Evolutionary conservation across 2,888 invertebrate species (phyloP).

Genomic region (Lissocephala sabroskyi): DNA sequence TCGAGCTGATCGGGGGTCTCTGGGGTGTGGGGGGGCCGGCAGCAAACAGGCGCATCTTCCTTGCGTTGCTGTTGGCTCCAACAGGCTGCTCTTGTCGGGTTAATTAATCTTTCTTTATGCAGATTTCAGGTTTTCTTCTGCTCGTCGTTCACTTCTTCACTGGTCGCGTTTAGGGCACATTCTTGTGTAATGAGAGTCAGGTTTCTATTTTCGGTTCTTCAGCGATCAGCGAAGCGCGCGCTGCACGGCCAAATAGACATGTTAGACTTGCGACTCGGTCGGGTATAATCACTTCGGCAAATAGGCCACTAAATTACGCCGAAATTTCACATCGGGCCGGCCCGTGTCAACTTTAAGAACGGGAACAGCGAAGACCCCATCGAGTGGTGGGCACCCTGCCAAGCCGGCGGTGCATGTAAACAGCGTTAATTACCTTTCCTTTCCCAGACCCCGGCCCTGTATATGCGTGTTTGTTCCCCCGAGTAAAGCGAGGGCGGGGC

Average conservation of each 20-base stretch:
- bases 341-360: neutral
- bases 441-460: too few species aligned
- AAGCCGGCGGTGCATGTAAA: too few species aligned
- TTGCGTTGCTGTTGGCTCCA: conserved; percentile 3
- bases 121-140: conserved; percentile 51
- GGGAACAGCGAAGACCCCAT: too few species aligned
- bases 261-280: conserved; percentile 8
- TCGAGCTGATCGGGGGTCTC: conserved; percentile 32
- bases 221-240: too few species aligned
- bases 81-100: conserved; percentile 15
- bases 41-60: conserved; percentile 42
- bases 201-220: conserved; percentile 39
- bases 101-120: conserved; percentile 61
- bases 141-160: conserved; percentile 22
- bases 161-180: conserved; percentile 66
- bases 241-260: neutral
- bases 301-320: conserved; percentile 61
- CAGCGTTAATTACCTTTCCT: too few species aligned
- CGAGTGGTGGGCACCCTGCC: too few species aligned
- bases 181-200: conserved; percentile 61
- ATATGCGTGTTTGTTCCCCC: too few species aligned
- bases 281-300: conserved; percentile 11
- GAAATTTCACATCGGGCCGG: conserved; percentile 28
- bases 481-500: too few species aligned
- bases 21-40: conserved; percentile 20